phyloP scores from a whole-genome alignment of 2,113 vertebrate species.

The Anas platyrhynchos region DNA sequence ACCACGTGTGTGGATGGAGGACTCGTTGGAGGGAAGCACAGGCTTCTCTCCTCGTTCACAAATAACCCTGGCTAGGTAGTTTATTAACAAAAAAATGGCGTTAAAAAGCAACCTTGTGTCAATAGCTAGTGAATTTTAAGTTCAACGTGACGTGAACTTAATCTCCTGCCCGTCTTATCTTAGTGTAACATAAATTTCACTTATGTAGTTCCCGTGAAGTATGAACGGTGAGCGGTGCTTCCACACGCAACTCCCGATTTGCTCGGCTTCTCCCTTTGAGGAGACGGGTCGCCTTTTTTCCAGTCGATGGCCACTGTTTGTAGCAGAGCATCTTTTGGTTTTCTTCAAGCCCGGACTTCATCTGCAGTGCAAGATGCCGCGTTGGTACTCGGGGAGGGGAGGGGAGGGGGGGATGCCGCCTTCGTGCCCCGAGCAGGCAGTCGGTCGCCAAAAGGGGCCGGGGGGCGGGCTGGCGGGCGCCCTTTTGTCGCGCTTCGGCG shows the following conservation, averaged over 20 bases:
- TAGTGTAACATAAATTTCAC: background rate
- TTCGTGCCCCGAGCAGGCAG: background rate
- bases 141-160: background rate
- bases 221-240: background rate
- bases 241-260: background rate
- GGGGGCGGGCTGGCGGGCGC: accelerated
- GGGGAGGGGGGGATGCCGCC: background rate
- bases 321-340: background rate
- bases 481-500: accelerated
- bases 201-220: background rate
- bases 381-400: background rate
- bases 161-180: background rate
- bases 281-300: background rate
- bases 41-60: background rate
- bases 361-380: background rate
- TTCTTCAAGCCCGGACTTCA: background rate
- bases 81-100: background rate
- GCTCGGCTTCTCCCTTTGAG: background rate
- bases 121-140: background rate
- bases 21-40: background rate
- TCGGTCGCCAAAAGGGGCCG: accelerated
- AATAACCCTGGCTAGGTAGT: background rate
- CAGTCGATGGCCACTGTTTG: background rate
- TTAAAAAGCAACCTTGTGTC: background rate
- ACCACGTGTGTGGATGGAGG: background rate